These are phyloP conservation scores for Diachasma alloeum DNA, from an alignment of 1,140 invertebrate genomes.

Conservation along the genomic window DNA sequence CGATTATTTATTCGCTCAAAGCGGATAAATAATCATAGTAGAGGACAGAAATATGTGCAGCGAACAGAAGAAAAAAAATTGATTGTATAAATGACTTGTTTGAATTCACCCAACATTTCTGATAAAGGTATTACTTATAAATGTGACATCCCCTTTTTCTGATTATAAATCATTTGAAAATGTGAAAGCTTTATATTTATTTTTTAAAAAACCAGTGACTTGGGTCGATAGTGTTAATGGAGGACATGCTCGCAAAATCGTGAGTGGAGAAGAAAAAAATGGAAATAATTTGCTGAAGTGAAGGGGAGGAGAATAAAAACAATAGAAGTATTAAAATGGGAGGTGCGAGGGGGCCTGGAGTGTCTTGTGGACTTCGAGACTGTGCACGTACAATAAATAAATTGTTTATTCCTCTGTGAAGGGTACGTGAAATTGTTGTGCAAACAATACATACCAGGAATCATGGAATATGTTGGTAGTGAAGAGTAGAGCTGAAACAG, in stretches of 20 bases:
- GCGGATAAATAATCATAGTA: not conserved
- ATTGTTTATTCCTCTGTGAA: not conserved
- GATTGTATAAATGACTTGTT: not conserved
- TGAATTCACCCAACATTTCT: not conserved
- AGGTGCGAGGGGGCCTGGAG: not conserved
- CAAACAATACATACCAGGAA: not conserved
- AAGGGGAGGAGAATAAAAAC: not conserved
- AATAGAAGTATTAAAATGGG: not conserved
- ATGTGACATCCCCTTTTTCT: not conserved
- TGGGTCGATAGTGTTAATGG: too few relatives aligned
- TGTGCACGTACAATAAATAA: slow-evolving; percentile 28
- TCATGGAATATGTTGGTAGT: not conserved
- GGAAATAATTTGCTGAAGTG: too few relatives aligned
- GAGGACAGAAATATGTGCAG: not conserved
- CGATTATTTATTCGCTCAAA: not conserved
- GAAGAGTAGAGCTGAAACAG: not conserved
- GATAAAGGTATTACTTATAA: not conserved
- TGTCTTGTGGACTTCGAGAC: slow-evolving; percentile 21
- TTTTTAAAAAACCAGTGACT: too few relatives aligned
- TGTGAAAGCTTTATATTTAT: too few relatives aligned
- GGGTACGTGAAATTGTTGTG: not conserved
- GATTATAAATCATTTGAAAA: too few relatives aligned
- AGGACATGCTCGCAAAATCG: too few relatives aligned
- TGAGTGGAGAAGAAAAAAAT: too few relatives aligned
- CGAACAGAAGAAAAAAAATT: not conserved